Percentiles rank a stretch among this genome's conserved stretches.
phyloP scores from a whole-genome alignment of 1,140 invertebrate genomes.

The Drosophila micromelanica region DNA sequence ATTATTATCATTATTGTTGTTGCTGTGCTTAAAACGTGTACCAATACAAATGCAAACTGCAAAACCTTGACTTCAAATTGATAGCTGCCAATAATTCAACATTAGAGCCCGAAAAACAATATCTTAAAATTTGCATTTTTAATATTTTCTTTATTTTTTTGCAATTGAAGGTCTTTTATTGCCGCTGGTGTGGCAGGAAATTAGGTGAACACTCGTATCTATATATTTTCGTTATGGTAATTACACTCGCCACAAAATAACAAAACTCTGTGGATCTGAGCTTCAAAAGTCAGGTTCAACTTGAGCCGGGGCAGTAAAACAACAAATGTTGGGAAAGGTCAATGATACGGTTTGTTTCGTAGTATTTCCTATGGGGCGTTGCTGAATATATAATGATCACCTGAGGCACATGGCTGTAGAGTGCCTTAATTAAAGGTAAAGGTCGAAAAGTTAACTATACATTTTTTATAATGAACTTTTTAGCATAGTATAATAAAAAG shows the following conservation, averaged over 20 bases:
- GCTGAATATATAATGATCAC: slow-evolving; percentile 44
- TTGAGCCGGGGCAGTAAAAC: slow-evolving; percentile 18
- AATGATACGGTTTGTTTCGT: slow-evolving; percentile 44
- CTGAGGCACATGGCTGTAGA: slow-evolving; percentile 9
- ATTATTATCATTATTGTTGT: slow-evolving; percentile 8
- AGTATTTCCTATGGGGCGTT: slow-evolving; percentile 51
- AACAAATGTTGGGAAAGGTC: slow-evolving; percentile 57
- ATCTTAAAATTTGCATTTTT: slow-evolving; percentile 31
- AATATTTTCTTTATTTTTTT: not conserved
- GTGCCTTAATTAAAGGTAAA: slow-evolving; percentile 24
- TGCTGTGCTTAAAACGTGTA: not conserved
- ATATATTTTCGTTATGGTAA: slow-evolving; percentile 69
- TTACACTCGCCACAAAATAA: slow-evolving; percentile 50
- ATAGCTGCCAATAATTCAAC: slow-evolving; percentile 42
- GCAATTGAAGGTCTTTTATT: slow-evolving; percentile 61
- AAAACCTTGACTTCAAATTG: slow-evolving; percentile 54
- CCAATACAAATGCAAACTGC: slow-evolving; percentile 1
- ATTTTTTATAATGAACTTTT: not conserved
- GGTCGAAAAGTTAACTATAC: not conserved
- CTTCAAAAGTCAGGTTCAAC: slow-evolving; percentile 39
- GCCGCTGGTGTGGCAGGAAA: slow-evolving; percentile 44
- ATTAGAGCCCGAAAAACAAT: not conserved
- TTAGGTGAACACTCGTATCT: slow-evolving; percentile 43
- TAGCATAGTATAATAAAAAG: not conserved
- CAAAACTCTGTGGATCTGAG: slow-evolving; percentile 58